Percentiles rank a stretch among this genome's conserved stretches.
Conservation (phyloP, 2,113 vertebrate genomes). For the Ursus arctos region DNA sequence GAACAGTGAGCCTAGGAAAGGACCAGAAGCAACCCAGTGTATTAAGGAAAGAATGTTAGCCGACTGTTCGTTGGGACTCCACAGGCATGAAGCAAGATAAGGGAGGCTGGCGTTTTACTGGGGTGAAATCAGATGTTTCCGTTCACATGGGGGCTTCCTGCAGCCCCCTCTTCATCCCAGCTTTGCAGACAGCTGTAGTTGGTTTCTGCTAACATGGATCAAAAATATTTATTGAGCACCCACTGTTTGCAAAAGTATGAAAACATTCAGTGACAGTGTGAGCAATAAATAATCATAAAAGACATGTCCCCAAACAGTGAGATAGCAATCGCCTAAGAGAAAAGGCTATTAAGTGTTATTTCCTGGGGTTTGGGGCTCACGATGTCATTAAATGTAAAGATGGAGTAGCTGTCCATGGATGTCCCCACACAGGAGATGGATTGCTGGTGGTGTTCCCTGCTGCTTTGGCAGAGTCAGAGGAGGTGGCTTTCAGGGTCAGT, state of each 20-base stretch:
- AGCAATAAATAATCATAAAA: background rate
- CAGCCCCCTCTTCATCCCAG: fast-evolving
- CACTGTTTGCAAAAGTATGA: constrained; percentile 7
- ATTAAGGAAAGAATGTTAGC: background rate
- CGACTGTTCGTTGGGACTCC: background rate
- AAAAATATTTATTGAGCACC: background rate
- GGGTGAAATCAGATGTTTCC: background rate
- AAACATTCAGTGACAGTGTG: background rate
- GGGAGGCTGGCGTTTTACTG: background rate
- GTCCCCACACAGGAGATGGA: constrained; percentile 14
- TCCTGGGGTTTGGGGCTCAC: background rate
- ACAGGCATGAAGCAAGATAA: background rate
- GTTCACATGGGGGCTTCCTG: background rate
- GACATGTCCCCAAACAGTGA: background rate
- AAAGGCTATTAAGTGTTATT: constrained; percentile 7
- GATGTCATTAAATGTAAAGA: background rate
- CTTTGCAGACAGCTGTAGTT: background rate
- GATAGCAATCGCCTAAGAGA: background rate
- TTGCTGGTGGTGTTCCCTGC: constrained; percentile 31
- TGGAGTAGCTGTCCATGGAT: background rate
- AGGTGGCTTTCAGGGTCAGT: constrained; percentile 83
- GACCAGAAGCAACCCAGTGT: background rate
- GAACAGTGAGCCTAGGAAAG: background rate
- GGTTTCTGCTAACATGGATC: background rate
- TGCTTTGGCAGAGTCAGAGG: constrained; percentile 45